phyloP scores from a whole-genome alignment of 2,888 invertebrate species.

The Listrodromus nycthemerus region DNA sequence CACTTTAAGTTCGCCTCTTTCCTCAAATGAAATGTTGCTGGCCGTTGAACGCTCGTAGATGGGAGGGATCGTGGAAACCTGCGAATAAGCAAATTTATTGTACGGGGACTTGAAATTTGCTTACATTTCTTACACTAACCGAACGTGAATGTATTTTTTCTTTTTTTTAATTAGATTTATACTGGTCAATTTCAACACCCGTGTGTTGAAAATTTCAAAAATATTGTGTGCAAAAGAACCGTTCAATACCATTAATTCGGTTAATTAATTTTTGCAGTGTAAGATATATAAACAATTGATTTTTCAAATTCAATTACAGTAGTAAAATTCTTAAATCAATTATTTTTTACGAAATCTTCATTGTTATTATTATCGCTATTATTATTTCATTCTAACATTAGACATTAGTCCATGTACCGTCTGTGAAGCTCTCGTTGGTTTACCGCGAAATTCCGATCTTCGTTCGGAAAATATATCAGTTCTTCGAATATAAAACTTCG shows the following conservation, averaged over 20 bases:
- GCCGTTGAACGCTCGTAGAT: slow-evolving; percentile 81
- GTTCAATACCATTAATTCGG: too few species aligned
- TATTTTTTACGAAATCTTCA: not conserved
- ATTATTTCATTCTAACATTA: not conserved
- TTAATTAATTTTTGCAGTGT: too few species aligned
- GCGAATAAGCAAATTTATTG: slow-evolving; percentile 20
- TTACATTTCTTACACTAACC: too few species aligned
- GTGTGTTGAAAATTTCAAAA: too few species aligned
- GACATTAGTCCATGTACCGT: not conserved
- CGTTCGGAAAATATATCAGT: not conserved
- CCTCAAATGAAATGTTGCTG: slow-evolving; percentile 83
- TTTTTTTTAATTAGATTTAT: too few species aligned
- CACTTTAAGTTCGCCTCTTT: slow-evolving; percentile 80
- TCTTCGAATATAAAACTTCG: not conserved
- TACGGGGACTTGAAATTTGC: too few species aligned
- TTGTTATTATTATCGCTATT: not conserved
- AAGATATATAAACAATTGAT: not conserved
- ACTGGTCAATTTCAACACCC: not conserved
- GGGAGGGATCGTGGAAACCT: slow-evolving; percentile 83
- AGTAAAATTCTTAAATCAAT: not conserved
- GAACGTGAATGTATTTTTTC: too few species aligned
- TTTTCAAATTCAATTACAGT: too few species aligned
- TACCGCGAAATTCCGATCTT: not conserved
- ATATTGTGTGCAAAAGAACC: too few species aligned
- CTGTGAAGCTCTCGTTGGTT: not conserved